phyloP scores from a whole-genome alignment of 2,888 invertebrate species.

The Xanthorhoe designata region DNA sequence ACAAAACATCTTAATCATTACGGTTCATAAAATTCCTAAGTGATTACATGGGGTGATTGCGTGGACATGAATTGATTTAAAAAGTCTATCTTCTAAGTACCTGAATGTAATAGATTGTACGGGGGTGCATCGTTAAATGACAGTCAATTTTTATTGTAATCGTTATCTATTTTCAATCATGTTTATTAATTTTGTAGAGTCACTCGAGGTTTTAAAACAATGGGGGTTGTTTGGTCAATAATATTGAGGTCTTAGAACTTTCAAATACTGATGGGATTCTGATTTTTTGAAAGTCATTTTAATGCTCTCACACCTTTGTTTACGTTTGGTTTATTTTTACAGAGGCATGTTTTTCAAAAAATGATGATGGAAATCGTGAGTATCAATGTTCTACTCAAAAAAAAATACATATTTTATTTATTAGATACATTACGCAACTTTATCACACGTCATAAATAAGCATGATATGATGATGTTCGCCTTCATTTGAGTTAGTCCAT shows the following conservation, averaged over 20 bases:
- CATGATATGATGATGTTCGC: too few species aligned
- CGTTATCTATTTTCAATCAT: slow-evolving; percentile 30
- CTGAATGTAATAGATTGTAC: slow-evolving; percentile 53
- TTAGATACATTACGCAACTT: too few species aligned
- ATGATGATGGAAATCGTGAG: too few species aligned
- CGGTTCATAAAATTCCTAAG: slow-evolving; percentile 84
- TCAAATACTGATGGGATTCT: background rate
- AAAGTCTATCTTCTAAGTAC: slow-evolving; percentile 78
- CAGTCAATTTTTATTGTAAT: slow-evolving; percentile 39
- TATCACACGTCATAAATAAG: too few species aligned
- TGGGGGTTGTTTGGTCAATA: background rate
- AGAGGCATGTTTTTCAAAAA: too few species aligned
- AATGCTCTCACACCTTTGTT: too few species aligned
- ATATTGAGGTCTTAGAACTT: background rate
- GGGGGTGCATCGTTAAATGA: slow-evolving; percentile 50
- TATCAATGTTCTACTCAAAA: too few species aligned
- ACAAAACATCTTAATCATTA: slow-evolving; percentile 85
- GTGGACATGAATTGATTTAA: slow-evolving; percentile 79
- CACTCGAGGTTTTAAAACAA: slow-evolving; percentile 6
- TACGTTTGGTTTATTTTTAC: too few species aligned
- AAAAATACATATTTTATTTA: too few species aligned
- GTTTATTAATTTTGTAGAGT: slow-evolving; percentile 30
- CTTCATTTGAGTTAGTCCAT: too few species aligned
- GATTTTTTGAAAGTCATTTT: too few species aligned
- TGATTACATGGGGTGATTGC: slow-evolving; percentile 80